These are phyloP conservation scores for Drosophila pegasa DNA, from an alignment of 2,888 invertebrate species.

Conservation along the genomic window DNA sequence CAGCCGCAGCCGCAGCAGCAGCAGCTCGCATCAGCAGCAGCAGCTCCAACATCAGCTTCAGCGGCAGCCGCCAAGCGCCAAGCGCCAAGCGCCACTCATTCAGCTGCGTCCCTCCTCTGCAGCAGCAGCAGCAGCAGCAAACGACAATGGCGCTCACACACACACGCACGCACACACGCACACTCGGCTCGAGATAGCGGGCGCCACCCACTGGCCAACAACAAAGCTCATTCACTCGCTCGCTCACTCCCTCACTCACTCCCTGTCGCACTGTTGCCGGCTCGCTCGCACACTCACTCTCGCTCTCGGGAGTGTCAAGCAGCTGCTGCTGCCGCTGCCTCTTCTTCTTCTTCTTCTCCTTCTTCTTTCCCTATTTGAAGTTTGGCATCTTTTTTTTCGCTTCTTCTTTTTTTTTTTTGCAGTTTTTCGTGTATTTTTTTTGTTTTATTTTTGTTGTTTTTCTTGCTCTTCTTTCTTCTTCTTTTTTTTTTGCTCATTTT, in stretches of 20 bases:
- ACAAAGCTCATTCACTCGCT: conserved; percentile 28
- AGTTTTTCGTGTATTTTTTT: conserved; percentile 37
- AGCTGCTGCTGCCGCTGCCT: conserved; percentile 37
- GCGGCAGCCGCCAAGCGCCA: conserved; percentile 47
- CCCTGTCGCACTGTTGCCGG: conserved; percentile 15
- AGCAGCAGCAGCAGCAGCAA: conserved; percentile 33
- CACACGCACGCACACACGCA: conserved; percentile 27
- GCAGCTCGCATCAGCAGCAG: conserved; percentile 29
- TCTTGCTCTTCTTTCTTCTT: too few relatives aligned
- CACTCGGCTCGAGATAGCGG: conserved; percentile 31
- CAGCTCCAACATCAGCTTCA: conserved; percentile 23
- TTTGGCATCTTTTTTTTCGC: conserved; percentile 41
- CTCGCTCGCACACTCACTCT: conserved; percentile 38
- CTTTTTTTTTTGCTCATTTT: conserved; percentile 50
- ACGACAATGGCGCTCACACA: conserved; percentile 54
- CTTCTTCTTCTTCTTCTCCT: conserved; percentile 20
- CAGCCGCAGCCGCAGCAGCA: conserved; percentile 26
- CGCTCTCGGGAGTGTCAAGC: conserved; percentile 52
- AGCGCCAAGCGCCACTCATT: conserved; percentile 50
- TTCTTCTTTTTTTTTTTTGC: conserved; percentile 20
- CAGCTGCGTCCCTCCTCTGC: conserved; percentile 9
- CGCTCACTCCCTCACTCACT: conserved; percentile 14
- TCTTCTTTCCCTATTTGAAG: conserved; percentile 45
- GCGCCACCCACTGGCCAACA: conserved; percentile 65
- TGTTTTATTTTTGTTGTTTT: conserved; percentile 4